Conservation (phyloP, 2,113 vertebrate genomes). For the Calonectris borealis region DNA sequence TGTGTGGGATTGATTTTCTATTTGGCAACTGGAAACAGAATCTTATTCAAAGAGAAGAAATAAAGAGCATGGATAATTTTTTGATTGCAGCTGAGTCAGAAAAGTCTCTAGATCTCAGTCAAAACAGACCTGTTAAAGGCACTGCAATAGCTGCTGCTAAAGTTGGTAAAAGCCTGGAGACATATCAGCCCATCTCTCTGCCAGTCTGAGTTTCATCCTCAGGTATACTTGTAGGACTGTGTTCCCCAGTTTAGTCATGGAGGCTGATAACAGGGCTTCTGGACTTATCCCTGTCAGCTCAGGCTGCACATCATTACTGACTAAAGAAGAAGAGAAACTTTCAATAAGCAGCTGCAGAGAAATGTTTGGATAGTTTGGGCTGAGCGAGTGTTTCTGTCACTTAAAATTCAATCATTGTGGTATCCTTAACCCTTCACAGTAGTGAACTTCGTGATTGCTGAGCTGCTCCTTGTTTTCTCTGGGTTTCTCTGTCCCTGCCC, state of each 20-base stretch:
- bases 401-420: neutral
- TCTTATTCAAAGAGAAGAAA: constrained; percentile 8
- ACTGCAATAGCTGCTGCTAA: neutral
- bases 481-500: neutral
- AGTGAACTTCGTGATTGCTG: neutral
- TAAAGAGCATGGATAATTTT: neutral
- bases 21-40: constrained; percentile 38
- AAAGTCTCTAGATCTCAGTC: neutral
- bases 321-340: neutral
- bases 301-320: neutral
- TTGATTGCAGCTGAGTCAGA: constrained; percentile 6
- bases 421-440: neutral
- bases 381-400: neutral
- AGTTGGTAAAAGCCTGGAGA: neutral
- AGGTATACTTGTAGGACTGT: neutral
- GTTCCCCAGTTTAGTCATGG: neutral
- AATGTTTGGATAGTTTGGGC: neutral
- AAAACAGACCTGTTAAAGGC: constrained; percentile 15
- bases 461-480: neutral
- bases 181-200: neutral
- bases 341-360: neutral
- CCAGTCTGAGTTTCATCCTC: neutral
- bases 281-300: neutral
- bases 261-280: neutral
- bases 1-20: neutral